A percentile compares a stretch with the other conserved stretches of the same genome.
phyloP scores from a whole-genome alignment of 2,113 vertebrate genomes.

The Eidolon helvum region DNA sequence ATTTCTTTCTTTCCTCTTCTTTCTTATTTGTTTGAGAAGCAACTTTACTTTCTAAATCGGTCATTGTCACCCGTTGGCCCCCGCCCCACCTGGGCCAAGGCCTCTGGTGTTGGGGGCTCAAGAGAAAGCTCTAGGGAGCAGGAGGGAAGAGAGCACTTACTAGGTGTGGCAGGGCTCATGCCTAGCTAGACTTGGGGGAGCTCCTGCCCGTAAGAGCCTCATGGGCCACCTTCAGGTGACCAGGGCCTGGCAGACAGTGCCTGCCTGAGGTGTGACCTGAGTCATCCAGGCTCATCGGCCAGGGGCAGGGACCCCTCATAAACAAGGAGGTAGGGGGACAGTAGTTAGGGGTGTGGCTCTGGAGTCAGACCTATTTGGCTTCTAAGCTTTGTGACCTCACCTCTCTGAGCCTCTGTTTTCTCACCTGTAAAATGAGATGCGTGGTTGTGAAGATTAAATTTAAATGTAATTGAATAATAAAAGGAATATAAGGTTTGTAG shows the following conservation, averaged over 20 bases:
- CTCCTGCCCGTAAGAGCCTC: not conserved
- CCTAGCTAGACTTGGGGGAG: not conserved
- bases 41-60: slow-evolving; percentile 82
- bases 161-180: not conserved
- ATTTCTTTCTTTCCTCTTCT: slow-evolving; percentile 76
- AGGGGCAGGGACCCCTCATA: not conserved
- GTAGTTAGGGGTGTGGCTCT: not conserved
- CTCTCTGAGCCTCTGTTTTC: not conserved
- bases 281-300: not conserved
- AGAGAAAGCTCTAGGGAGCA: slow-evolving; percentile 62
- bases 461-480: not conserved
- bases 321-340: not conserved
- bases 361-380: not conserved
- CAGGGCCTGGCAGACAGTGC: not conserved
- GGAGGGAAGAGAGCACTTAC: not conserved
- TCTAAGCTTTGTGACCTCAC: not conserved
- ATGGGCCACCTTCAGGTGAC: not conserved
- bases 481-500: not conserved
- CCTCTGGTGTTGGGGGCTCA: slow-evolving; percentile 38
- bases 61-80: slow-evolving; percentile 75
- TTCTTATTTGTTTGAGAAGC: slow-evolving; percentile 82
- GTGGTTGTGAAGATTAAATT: not conserved
- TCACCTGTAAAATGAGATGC: slow-evolving; percentile 18
- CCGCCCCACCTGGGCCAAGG: slow-evolving; percentile 75
- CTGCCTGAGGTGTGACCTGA: not conserved